Evolutionary conservation across 2,797 vertebrate species (phyloP), one percentile per base, ranked within the genome.

Genomic region (Ptychobarbus kaznakovi): DNA sequence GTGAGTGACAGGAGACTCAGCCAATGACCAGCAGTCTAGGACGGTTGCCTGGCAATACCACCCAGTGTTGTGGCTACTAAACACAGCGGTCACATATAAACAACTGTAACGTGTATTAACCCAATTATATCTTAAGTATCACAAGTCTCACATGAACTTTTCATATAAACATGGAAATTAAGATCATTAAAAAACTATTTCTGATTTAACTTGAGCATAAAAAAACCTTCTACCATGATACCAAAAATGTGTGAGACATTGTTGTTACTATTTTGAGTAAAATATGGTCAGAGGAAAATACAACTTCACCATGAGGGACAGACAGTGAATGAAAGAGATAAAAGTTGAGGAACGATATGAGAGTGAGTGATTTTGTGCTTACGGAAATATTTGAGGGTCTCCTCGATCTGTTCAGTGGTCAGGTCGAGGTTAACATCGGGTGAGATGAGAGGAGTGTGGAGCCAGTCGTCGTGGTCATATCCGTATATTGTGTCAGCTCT

Each of bases 321-420:
- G 42, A 49, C 44, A 40, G 6, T 1, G n/a, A 10, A 49, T 4
- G 13, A 46, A 35, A 32, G 16, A n/a, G 16, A 35, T 11, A 82
- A 40, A 42, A 9, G 58, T 1, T 25, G 8, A 16, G 18, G 20
- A 76, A 76, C 7, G n/a, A 1, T 1, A 16, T 40, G 18, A 72
- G 22, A 35, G 32, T 22, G 42, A 74, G 44, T 11, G 61, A 58
- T 35, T 66, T 18, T 75, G 73, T 76, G 18, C 98, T 99, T 95
- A 99, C 98, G 96, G 91, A 99, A 99, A 90, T 99, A 99, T 90
- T 99, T 99, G 92, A 99, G 95, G 61, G 98, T 99, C 93, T 99
- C 98, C 91, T 99, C 98, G 79, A 98, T 99, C 92, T 99, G 98
- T 90, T 99, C 97, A 38, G 96, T 95, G 49, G 97, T 98, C 94